A percentile compares a stretch with the other conserved stretches of the same genome.
Conservation (phyloP, 1,140 invertebrate species). For the Heliconius congener region DNA sequence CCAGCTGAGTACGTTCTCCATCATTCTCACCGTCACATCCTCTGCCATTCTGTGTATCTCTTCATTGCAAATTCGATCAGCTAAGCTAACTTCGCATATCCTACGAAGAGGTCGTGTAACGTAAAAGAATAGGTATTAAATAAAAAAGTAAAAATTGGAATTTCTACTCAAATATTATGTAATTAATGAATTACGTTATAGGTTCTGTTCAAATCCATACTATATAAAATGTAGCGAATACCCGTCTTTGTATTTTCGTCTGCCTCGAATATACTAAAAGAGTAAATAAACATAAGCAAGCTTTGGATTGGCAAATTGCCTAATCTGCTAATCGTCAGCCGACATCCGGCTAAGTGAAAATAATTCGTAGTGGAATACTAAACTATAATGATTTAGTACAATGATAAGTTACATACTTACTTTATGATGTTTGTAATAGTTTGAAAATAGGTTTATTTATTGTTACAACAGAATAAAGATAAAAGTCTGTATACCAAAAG, state of each 20-base stretch:
- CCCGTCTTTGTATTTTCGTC: background rate
- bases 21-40: too few relatives aligned
- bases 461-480: background rate
- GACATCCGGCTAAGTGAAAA: conserved; percentile 7
- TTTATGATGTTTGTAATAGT: background rate
- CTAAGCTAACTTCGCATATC: too few relatives aligned
- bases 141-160: too few relatives aligned
- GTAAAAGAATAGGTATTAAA: too few relatives aligned
- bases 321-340: conserved; percentile 1
- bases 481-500: too few relatives aligned
- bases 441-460: background rate
- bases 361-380: background rate
- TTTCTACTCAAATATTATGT: too few relatives aligned
- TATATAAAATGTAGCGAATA: background rate
- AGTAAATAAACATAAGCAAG: conserved; percentile 4
- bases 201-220: too few relatives aligned
- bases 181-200: too few relatives aligned
- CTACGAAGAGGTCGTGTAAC: too few relatives aligned
- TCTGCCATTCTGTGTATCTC: too few relatives aligned
- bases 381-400: background rate
- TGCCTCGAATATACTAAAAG: background rate
- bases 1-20: too few relatives aligned
- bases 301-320: background rate
- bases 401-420: background rate
- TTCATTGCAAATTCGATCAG: too few relatives aligned